Conservation (phyloP, 2,113 vertebrate genomes). For the Cairina moschata region DNA sequence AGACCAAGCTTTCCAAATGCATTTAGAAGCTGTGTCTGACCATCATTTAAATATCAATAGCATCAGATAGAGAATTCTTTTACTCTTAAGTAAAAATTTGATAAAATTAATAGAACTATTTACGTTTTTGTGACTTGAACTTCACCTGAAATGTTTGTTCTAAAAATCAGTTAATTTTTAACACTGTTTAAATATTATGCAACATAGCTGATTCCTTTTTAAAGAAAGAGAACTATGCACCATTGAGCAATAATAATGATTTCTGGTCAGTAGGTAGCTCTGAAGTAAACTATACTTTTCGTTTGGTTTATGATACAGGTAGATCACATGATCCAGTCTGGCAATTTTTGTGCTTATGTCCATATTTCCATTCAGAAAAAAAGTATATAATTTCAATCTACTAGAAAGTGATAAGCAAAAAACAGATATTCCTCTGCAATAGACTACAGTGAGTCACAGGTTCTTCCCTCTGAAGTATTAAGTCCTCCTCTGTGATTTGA, state of each 20-base stretch:
- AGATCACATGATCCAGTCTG: not conserved
- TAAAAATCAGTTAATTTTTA: conserved; percentile 53
- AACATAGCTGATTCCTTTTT: not conserved
- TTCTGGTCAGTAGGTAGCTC: not conserved
- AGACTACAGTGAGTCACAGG: not conserved
- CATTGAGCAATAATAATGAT: conserved; percentile 39
- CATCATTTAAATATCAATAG: not conserved
- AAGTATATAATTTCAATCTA: not conserved
- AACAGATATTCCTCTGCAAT: not conserved
- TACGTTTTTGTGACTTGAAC: not conserved
- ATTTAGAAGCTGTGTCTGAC: not conserved
- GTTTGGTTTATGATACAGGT: not conserved
- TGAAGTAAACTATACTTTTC: not conserved
- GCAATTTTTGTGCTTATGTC: not conserved
- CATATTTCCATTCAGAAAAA: not conserved
- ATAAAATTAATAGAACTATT: not conserved
- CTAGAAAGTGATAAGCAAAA: not conserved
- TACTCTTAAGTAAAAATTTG: not conserved
- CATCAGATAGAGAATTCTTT: not conserved
- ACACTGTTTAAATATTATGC: conserved; percentile 51
- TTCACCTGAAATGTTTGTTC: not conserved
- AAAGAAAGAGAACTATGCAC: not conserved
- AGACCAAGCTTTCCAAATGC: not conserved
- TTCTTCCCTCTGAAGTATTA: not conserved
- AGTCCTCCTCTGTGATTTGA: not conserved